Percentiles rank a stretch among this genome's conserved stretches.
Conservation (phyloP, 2,113 vertebrate species). For the Tylochromis polylepis region DNA sequence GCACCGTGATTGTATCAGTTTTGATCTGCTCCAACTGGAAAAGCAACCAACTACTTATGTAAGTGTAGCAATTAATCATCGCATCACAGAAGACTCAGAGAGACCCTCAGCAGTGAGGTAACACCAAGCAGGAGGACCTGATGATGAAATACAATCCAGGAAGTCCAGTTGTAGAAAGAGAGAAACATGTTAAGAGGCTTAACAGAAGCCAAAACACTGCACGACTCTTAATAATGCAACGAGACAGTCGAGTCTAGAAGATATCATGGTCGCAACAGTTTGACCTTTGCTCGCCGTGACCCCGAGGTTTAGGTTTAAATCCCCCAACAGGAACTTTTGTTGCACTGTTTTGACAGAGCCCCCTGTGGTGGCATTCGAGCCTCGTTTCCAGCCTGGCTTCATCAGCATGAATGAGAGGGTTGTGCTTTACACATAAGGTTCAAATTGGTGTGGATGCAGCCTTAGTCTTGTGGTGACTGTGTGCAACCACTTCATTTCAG, state of each 20-base stretch:
- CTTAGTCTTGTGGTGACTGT: neutral
- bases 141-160: neutral
- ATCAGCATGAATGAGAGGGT: neutral
- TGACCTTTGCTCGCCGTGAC: neutral
- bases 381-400: neutral
- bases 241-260: neutral
- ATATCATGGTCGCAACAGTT: neutral
- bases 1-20: neutral
- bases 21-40: neutral
- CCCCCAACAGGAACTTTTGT: neutral
- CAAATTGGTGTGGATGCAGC: neutral
- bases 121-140: neutral
- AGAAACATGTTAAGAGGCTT: neutral
- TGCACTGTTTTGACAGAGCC: neutral
- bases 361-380: neutral
- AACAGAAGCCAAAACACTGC: neutral
- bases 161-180: neutral
- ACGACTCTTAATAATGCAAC: neutral
- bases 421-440: neutral
- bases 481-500: neutral
- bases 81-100: neutral
- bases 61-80: neutral
- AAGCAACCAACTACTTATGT: neutral
- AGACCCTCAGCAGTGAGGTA: neutral
- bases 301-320: neutral